Evolutionary conservation across 2,888 invertebrate genomes (phyloP).

Genomic region (Tolmerus cingulatus): DNA sequence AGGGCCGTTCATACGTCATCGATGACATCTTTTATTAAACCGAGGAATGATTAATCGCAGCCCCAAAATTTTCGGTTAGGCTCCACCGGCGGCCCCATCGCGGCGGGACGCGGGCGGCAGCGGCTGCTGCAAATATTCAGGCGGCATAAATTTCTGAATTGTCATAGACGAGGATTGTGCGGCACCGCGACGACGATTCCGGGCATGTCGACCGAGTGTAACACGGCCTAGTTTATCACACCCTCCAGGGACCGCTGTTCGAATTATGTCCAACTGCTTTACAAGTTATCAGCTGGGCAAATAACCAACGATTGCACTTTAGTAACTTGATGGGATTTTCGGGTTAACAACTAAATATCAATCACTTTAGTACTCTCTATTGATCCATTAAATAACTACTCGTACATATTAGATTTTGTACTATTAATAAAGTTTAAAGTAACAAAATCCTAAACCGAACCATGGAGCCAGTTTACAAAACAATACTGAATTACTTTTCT

Average conservation of each 20-base stretch:
- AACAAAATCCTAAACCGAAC: too few species aligned
- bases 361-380: background rate
- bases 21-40: constrained; percentile 44
- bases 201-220: background rate
- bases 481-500: too few species aligned
- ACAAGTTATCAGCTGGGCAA: background rate
- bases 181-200: background rate
- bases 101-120: background rate
- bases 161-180: background rate
- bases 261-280: background rate
- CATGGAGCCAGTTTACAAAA: too few species aligned
- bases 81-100: background rate
- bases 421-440: too few species aligned
- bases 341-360: background rate
- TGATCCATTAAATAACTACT: background rate
- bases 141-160: constrained; percentile 13
- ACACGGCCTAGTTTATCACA: background rate
- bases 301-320: background rate
- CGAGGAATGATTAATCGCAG: constrained; percentile 40
- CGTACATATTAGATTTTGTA: too few species aligned
- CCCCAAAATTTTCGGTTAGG: background rate
- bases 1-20: constrained; percentile 38
- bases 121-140: constrained; percentile 10
- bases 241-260: background rate
- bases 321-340: background rate